A percentile compares a stretch with the other conserved stretches of the same genome.
These are phyloP conservation scores for Oncorhynchus masou DNA, from an alignment of 2,113 vertebrate species.

Conservation along the genomic window DNA sequence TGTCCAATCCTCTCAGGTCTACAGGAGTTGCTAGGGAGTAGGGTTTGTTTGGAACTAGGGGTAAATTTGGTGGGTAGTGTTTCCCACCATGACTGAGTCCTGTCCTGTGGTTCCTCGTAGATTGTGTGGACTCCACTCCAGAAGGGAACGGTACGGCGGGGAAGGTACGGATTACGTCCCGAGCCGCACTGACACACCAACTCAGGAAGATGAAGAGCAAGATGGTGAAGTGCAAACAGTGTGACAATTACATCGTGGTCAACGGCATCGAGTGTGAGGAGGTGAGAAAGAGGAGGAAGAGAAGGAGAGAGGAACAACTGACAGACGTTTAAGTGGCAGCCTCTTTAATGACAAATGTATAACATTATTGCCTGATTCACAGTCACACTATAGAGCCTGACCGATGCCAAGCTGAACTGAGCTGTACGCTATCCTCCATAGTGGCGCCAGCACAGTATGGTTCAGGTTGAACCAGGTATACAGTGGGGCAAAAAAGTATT, in stretches of 20 bases:
- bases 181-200: slow-evolving; percentile 82
- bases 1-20: not conserved
- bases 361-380: no score
- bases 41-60: no score
- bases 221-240: slow-evolving; percentile 88
- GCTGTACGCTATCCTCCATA: no score
- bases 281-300: slow-evolving; percentile 64
- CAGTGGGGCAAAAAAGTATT: no score
- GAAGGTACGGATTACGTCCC: slow-evolving; percentile 71
- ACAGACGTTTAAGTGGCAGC: no score
- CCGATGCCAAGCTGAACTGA: no score
- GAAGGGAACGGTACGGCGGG: slow-evolving; percentile 66
- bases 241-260: slow-evolving; percentile 88
- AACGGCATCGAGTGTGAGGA: slow-evolving; percentile 88
- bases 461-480: no score
- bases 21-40: no score
- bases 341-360: no score
- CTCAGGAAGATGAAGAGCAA: slow-evolving; percentile 82
- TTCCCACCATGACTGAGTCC: not conserved
- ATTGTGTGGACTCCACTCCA: slow-evolving; percentile 62
- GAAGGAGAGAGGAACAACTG: no score
- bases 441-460: no score
- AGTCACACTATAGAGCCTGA: no score
- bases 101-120: slow-evolving; percentile 51
- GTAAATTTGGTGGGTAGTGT: not conserved